Base-by-base conservation (phyloP, 1,140 invertebrate genomes). In the Orchesella cincta region DNA sequence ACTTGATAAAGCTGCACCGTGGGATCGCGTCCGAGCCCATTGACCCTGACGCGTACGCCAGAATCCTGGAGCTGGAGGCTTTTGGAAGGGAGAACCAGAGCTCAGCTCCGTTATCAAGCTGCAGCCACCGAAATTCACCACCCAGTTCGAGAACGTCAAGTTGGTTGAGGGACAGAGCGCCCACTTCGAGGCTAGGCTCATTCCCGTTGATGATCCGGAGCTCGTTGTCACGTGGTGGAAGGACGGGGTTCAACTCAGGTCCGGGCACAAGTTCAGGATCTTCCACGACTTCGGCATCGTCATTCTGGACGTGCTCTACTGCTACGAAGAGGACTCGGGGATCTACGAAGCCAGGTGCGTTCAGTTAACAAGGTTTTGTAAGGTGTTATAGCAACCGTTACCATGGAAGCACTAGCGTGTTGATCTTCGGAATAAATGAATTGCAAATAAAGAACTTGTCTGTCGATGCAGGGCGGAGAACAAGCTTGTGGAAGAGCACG, bases 251-350 rank as follows among this genome's bases (percentile, higher is more conserved):
- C 95, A 95, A 84, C 86, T 97, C 79, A 93, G 93, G 0, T 92
- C 93, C 85, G 96, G 96, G 31, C 95, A 98, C 87, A 91, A 96
- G 76, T 98, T 96, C 84, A 91, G 95, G 81, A 97, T 95, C 64
- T 96, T 97, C 91, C 95, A 98, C 84, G 96, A 99, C 84, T 98
- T 98, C 28, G 64, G 93, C 77, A 96, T 97, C 84, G 96, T 98
- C 35, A 96, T 97, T 82, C 88, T 99, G 76, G 96, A 98, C 83
- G 97, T 99, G 78, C 86, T 98, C 0, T 98, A 98, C 84, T 97
- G 95, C 82, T 98, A 98, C 84, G 94, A 95, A 86, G 96, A 98
- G 87, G 98, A 99, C 85, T 96, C 94, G 67, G 96, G 97, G 35
- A 90, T 92, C 26, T 97, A 96, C 83, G 94, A 67, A 46, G 8